These are phyloP conservation scores for Centrocercus urophasianus DNA, from an alignment of 2,113 vertebrate species.

Conservation along the genomic window DNA sequence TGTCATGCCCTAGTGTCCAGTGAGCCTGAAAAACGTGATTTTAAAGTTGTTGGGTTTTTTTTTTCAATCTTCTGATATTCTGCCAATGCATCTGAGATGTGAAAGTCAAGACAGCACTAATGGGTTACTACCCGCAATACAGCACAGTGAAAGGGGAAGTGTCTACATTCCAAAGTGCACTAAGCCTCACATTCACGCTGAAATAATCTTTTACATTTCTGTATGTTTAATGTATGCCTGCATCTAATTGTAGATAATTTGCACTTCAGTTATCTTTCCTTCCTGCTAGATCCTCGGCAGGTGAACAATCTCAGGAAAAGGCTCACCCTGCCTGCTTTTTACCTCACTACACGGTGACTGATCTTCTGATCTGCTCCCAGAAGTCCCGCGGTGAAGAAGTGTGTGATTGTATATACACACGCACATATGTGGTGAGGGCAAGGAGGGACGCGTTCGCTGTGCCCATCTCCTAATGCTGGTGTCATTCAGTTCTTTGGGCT, in stretches of 20 bases:
- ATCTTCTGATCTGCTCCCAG: not conserved
- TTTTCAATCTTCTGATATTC: constrained; percentile 6
- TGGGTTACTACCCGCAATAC: not conserved
- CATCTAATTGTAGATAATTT: constrained; percentile 25
- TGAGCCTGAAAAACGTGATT: not conserved
- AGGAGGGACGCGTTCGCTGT: not conserved
- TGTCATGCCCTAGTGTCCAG: not conserved
- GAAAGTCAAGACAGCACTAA: not conserved
- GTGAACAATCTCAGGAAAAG: not conserved
- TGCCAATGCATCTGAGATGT: not conserved
- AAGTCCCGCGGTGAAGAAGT: not conserved
- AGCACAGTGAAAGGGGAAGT: not conserved
- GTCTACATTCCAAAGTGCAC: not conserved
- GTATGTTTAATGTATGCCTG: not conserved
- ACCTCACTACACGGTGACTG: not conserved
- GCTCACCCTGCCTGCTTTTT: not conserved
- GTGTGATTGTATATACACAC: not conserved
- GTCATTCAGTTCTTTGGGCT: not conserved
- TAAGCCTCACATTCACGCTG: not conserved
- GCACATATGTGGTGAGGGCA: not conserved
- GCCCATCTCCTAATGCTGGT: not conserved
- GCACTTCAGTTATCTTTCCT: not conserved
- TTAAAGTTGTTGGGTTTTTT: not conserved
- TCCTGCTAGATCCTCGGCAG: not conserved
- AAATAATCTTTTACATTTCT: not conserved